Percentiles rank a stretch among this genome's conserved stretches.
Evolutionary conservation across 30 jellyfish, hydroid and myxozoan genomes (phyloP).

Genomic region (Aurelia sp.): DNA sequence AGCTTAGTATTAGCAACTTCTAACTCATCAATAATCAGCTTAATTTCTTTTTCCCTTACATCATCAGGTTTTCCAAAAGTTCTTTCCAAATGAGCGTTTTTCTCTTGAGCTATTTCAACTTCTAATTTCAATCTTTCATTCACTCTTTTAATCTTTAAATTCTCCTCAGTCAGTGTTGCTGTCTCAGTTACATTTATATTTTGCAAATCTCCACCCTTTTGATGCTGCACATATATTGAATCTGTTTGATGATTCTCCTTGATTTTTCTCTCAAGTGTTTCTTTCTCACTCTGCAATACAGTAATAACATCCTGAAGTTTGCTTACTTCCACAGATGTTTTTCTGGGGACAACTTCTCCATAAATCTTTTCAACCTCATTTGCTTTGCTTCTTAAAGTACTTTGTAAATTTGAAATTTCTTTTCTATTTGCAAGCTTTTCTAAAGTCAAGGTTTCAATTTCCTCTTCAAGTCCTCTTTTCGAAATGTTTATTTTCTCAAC

Average conservation of each 20-base stretch:
- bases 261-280: background rate
- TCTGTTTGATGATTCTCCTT: background rate
- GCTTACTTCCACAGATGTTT: background rate
- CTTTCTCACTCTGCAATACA: constrained; percentile 23
- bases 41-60: background rate
- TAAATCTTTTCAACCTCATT: background rate
- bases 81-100: background rate
- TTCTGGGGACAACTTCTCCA: background rate
- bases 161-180: background rate
- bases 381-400: background rate
- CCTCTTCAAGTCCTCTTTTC: constrained; percentile 1
- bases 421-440: constrained; percentile 20
- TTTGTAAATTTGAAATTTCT: constrained; percentile 13
- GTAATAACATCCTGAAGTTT: background rate
- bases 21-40: background rate
- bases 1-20: background rate
- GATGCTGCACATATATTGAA: too few species aligned
- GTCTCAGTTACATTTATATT: background rate
- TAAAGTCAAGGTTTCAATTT: background rate
- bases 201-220: background rate
- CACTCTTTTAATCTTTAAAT: background rate
- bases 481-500: background rate
- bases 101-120: background rate
- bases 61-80: too few species aligned
- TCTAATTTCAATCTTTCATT: background rate